Evolutionary conservation across 2,888 invertebrate genomes (phyloP), one percentile per base, ranked within the genome.

Genomic region (Epinotia bilunana): DNA sequence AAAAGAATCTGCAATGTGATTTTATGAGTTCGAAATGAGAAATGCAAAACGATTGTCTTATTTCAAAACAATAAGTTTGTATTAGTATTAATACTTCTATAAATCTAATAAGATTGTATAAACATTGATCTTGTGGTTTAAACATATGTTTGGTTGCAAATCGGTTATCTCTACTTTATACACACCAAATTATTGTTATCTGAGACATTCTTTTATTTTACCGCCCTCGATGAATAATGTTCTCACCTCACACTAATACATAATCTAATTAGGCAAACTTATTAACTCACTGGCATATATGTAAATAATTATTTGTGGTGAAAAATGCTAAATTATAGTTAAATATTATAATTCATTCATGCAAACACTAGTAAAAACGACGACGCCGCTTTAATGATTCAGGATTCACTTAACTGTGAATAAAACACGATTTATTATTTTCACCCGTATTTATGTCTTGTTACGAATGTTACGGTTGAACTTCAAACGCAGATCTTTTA

Each of bases 351-450:
- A 55, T 33, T 33, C 18, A 67, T 39, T 63, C 46, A 46, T 39
- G 4, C 12, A 53, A 55, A 23, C 46, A 58, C 20, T 46, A n/a
- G n/a, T 69, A 20, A 68, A 68, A 68, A 69, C 28, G 13, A 64
- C 16, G 53, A 65, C 53, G 20, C 11, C 5, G 46, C 65, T 55
- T 67, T 58, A 39, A 68, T 68, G 58, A 68, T 23, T 67, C 68
- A 43, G 20, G 9, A 46, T 23, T 67, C 13, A 39, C 39, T 55
- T 46, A 60, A 60, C 9, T 46, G 46, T 28, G 33, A 57, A 43
- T 64, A 64, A 62, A 49, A 61, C 53, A 33, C 53, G 12, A 53
- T 28, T 49, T 46, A 23, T 63, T 3, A 13, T 46, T 23, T 13
- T 63, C 13, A 64, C 53, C 33, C 46, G 12, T 65, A 65, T 55